phyloP scores from a whole-genome alignment of 2,888 invertebrate species.

The Hermodice carunculata region DNA sequence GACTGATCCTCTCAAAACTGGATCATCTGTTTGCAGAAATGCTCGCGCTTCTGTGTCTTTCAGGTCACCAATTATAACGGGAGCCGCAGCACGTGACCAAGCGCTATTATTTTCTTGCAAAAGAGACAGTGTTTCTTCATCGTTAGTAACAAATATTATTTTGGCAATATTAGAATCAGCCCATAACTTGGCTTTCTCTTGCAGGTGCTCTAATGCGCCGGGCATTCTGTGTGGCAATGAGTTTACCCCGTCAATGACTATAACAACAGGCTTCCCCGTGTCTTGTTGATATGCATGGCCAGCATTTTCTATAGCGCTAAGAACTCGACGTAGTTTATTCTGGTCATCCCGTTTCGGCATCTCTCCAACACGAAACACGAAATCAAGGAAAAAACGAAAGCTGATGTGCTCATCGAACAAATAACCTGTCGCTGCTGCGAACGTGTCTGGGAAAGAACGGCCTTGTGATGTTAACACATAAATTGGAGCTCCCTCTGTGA shows the following conservation, averaged over 20 bases:
- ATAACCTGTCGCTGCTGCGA: constrained; percentile 37
- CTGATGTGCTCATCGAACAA: constrained; percentile 43
- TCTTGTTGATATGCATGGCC: constrained; percentile 23
- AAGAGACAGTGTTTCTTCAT: constrained; percentile 24
- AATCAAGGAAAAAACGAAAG: constrained; percentile 35
- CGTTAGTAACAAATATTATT: constrained; percentile 38
- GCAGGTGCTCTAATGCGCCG: constrained; percentile 21
- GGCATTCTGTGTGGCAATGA: constrained; percentile 23
- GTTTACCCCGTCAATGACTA: constrained; percentile 39
- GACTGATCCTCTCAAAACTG: no score
- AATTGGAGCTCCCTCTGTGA: constrained; percentile 35
- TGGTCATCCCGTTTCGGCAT: constrained; percentile 34
- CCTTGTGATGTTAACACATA: constrained; percentile 36
- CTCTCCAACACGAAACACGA: constrained; percentile 34
- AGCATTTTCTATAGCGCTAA: constrained; percentile 41
- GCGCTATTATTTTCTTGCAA: constrained; percentile 28
- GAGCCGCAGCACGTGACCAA: constrained; percentile 40
- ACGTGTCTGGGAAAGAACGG: constrained; percentile 34
- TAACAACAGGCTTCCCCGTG: constrained; percentile 31
- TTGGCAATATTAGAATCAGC: constrained; percentile 41
- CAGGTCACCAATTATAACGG: constrained; percentile 34
- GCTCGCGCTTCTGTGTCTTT: constrained; percentile 21
- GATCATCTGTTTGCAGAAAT: constrained; percentile 16
- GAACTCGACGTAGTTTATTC: constrained; percentile 26
- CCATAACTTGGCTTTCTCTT: constrained; percentile 45